phyloP scores from a whole-genome alignment of 2,888 invertebrate genomes.

The Plusia festucae region DNA sequence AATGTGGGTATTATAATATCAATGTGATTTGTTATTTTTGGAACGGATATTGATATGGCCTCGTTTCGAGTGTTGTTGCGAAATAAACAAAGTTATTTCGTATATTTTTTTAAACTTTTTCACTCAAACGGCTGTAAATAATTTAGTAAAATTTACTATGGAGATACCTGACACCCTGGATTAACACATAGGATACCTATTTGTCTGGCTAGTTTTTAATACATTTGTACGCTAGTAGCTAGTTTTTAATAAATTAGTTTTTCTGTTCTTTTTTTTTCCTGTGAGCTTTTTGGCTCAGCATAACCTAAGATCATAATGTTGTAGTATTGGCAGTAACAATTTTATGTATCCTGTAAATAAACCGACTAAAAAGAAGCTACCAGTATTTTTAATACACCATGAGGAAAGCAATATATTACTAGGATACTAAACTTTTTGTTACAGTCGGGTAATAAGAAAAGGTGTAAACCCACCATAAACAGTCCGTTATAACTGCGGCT shows the following conservation, averaged over 20 bases:
- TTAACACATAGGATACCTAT: too few relatives aligned
- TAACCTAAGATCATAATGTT: too few relatives aligned
- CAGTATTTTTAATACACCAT: conserved; percentile 3
- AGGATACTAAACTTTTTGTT: conserved; percentile 34
- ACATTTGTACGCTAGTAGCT: too few relatives aligned
- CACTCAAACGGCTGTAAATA: too few relatives aligned
- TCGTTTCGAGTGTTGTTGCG: conserved; percentile 12
- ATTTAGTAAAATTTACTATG: too few relatives aligned
- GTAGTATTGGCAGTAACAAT: background rate
- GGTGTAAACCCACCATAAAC: conserved; percentile 50
- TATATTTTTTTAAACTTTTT: too few relatives aligned
- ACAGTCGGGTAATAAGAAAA: conserved; percentile 32
- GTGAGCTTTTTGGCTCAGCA: too few relatives aligned
- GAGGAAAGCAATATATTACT: conserved; percentile 26
- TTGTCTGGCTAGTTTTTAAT: too few relatives aligned
- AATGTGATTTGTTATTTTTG: conserved; percentile 27
- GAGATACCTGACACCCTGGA: too few relatives aligned
- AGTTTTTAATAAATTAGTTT: too few relatives aligned
- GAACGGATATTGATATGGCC: background rate
- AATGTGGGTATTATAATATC: conserved; percentile 33
- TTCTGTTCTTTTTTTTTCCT: too few relatives aligned
- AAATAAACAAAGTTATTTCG: background rate
- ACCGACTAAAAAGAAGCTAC: too few relatives aligned
- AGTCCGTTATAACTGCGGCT: conserved; percentile 41
- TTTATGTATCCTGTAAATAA: background rate